Evolutionary conservation across 2,113 vertebrate genomes (phyloP), one percentile per base, ranked within the genome.

Genomic region (Gymnarchus niloticus): DNA sequence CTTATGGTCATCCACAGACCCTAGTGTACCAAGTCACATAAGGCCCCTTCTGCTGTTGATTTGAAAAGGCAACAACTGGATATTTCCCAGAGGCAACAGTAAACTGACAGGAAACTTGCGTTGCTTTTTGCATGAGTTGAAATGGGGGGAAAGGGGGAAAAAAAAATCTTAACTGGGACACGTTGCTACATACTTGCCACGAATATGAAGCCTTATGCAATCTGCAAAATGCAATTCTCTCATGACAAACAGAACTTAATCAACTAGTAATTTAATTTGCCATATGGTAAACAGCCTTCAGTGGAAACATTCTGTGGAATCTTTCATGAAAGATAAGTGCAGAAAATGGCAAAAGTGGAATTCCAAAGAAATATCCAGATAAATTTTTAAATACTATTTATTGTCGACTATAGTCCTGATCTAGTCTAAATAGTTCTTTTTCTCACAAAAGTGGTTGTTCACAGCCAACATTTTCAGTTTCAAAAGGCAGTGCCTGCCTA

Each of bases 191-290:
- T 88, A 89, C 87, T 89, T 87, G 84, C 86, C 87, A 86, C 84
- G 89, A 91, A 90, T 89, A 85, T 88, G 84, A 88, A 92, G 90
- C 87, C 89, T 88, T 91, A 88, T 86, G 82, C n/a, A 84, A 85
- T 48, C 73, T 85, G 61, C 78, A 86, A 90, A n/a, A 91, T 83
- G 59, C n/a, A n/a, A 85, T 37, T 90, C 84, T 90, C 78, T 92
- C 89, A 88, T 88, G 87, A 85, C 86, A 87, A 84, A 86, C 88
- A 87, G 69, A 87, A 65, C 85, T 83, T 25, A 84, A 88, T 89
- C 84, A 90, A 86, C 84, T 85, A 84, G 89, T 91, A 90, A 92
- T 90, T 87, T 88, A 54, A 91, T 89, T 89, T 87, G 88, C 87
- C 87, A 87, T 89, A 90, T 83, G 88, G 88, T 88, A 86, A 69